These are phyloP conservation scores for Drosophila pseudotakahashii DNA, from an alignment of 2,888 invertebrate genomes.

Conservation along the genomic window DNA sequence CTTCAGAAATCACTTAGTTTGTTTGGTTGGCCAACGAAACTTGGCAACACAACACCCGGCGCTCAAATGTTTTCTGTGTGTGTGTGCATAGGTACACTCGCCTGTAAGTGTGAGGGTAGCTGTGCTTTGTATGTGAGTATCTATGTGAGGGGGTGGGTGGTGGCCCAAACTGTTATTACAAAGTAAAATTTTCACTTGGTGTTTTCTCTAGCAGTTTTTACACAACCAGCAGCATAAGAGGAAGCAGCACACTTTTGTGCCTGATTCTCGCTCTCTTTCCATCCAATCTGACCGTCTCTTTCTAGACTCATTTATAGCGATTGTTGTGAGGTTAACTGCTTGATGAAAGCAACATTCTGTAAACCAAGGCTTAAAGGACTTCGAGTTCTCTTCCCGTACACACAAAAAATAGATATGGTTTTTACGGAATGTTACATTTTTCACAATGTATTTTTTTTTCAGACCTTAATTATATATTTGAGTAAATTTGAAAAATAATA, in stretches of 20 bases:
- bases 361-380: slow-evolving; percentile 41
- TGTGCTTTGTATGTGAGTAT: slow-evolving; percentile 4
- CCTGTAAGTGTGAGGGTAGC: slow-evolving; percentile 4
- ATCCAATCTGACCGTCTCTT: background rate
- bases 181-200: slow-evolving; percentile 50
- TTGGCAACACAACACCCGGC: slow-evolving; percentile 32
- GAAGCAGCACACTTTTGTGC: slow-evolving; percentile 14
- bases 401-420: background rate
- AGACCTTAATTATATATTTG: too few species aligned
- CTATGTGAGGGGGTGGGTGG: slow-evolving; percentile 16
- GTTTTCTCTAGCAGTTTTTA: slow-evolving; percentile 42
- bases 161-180: slow-evolving; percentile 45
- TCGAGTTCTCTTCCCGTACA: background rate
- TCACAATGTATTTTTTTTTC: background rate
- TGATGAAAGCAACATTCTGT: slow-evolving; percentile 46
- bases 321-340: slow-evolving; percentile 48
- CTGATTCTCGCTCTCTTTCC: background rate
- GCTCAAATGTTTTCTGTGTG: slow-evolving; percentile 26
- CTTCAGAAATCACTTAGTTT: slow-evolving; percentile 6
- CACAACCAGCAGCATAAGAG: background rate
- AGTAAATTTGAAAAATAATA: too few species aligned
- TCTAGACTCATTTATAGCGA: slow-evolving; percentile 14
- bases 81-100: slow-evolving; percentile 21
- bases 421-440: too few species aligned
- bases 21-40: slow-evolving; percentile 17